Conservation (phyloP, 2,113 vertebrate species). For the Chaetops frenatus region DNA sequence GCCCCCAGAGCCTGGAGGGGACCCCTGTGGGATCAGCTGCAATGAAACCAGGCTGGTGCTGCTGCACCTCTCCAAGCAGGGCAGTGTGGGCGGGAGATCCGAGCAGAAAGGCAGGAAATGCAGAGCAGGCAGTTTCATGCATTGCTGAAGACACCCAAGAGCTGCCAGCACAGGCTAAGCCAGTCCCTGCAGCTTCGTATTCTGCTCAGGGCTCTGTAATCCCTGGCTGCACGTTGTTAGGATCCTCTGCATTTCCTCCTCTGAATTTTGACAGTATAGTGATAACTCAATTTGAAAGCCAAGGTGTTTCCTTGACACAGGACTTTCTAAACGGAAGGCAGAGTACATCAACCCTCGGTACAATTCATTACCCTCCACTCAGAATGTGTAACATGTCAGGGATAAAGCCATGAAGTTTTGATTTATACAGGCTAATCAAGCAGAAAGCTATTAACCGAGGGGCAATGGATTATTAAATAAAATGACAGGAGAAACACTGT, state of each 20-base stretch:
- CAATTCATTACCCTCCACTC: neutral
- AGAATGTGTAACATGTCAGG: neutral
- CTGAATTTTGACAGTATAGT: neutral
- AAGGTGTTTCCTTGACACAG: neutral
- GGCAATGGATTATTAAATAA: conserved; percentile 37
- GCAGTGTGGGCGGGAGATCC: fast-evolving
- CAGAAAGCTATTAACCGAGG: conserved; percentile 9
- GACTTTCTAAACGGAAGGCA: neutral
- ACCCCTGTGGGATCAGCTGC: neutral
- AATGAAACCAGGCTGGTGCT: neutral
- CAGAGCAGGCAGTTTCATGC: neutral
- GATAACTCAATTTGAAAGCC: conserved; percentile 41
- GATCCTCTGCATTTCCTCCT: neutral
- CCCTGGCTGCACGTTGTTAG: neutral
- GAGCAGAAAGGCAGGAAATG: neutral
- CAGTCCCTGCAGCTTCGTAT: neutral
- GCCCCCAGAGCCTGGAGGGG: neutral
- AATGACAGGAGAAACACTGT: conserved; percentile 1
- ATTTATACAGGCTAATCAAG: conserved; percentile 43
- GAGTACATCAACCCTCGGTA: neutral
- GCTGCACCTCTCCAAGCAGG: neutral
- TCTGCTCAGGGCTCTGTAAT: neutral
- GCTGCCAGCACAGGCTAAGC: fast-evolving
- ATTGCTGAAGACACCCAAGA: neutral
- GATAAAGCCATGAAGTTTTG: neutral